A percentile compares a stretch with the other conserved stretches of the same genome.
Evolutionary conservation across 1,140 invertebrate species (phyloP).

Genomic region (Pteromalus puparum): DNA sequence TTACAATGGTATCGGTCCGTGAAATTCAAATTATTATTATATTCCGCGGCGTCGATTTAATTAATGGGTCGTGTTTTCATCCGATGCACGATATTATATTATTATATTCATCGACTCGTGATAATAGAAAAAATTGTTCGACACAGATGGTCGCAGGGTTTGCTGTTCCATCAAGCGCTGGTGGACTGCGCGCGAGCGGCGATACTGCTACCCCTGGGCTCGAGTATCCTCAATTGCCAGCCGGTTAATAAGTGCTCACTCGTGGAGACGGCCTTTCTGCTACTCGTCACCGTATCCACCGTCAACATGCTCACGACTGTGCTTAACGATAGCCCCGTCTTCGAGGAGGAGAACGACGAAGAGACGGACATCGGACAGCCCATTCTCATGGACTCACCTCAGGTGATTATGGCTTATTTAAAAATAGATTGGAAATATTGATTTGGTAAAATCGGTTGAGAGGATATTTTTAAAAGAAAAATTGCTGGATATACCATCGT

Average conservation of each 20-base stretch:
- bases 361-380: conserved; percentile 81
- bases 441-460: no score
- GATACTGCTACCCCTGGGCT: conserved; percentile 86
- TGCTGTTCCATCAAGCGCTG: conserved; percentile 90
- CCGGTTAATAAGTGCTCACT: conserved; percentile 91
- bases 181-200: conserved; percentile 90
- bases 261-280: conserved; percentile 92
- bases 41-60: neutral
- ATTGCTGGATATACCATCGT: no score
- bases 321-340: conserved; percentile 91
- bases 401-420: conserved; percentile 67
- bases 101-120: neutral
- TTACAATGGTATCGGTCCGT: neutral
- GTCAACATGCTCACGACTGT: conserved; percentile 94
- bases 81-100: neutral
- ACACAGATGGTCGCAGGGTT: conserved; percentile 89
- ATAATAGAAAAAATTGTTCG: conserved; percentile 40
- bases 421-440: no score
- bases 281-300: conserved; percentile 91
- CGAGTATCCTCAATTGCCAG: conserved; percentile 88
- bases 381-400: conserved; percentile 85
- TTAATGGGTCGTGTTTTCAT: no score
- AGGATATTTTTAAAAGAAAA: no score
- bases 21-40: neutral
- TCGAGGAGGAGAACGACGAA: conserved; percentile 87